Conservation (phyloP, 30 jellyfish, hydroid and myxozoan genomes). For the Hydractinia symbiolongicarpus region DNA sequence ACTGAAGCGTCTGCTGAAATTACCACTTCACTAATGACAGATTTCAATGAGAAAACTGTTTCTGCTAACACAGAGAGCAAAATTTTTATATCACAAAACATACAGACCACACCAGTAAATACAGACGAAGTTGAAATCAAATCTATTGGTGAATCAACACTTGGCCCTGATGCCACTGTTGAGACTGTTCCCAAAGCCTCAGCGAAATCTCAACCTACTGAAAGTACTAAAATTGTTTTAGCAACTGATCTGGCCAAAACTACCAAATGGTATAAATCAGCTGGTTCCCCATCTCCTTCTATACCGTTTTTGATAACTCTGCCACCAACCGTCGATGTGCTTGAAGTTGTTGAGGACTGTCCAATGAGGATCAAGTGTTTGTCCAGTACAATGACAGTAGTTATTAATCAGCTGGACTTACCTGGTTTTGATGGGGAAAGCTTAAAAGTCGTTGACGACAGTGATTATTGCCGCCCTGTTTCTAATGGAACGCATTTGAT, state of each 20-base stretch:
- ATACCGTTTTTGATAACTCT: slow-evolving; percentile 11
- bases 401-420: slow-evolving; percentile 24
- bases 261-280: not conserved
- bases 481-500: slow-evolving; percentile 43
- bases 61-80: too few species aligned
- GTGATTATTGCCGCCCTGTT: slow-evolving; percentile 31
- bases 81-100: too few species aligned
- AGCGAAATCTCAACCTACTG: slow-evolving; percentile 18
- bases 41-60: not conserved
- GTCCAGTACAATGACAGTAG: slow-evolving; percentile 27
- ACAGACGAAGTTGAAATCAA: not conserved
- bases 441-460: slow-evolving; percentile 16
- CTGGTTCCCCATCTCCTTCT: not conserved
- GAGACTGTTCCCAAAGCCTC: slow-evolving; percentile 19
- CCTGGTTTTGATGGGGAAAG: slow-evolving; percentile 25
- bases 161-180: slow-evolving; percentile 9
- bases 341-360: slow-evolving; percentile 52
- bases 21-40: not conserved
- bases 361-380: slow-evolving; percentile 50
- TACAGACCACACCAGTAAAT: not conserved
- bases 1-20: not conserved
- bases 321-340: not conserved
- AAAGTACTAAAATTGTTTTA: not conserved
- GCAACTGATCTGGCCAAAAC: slow-evolving; percentile 9
- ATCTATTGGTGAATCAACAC: not conserved